Conservation (phyloP, 2,888 invertebrate species). For the Theristus sp. region DNA sequence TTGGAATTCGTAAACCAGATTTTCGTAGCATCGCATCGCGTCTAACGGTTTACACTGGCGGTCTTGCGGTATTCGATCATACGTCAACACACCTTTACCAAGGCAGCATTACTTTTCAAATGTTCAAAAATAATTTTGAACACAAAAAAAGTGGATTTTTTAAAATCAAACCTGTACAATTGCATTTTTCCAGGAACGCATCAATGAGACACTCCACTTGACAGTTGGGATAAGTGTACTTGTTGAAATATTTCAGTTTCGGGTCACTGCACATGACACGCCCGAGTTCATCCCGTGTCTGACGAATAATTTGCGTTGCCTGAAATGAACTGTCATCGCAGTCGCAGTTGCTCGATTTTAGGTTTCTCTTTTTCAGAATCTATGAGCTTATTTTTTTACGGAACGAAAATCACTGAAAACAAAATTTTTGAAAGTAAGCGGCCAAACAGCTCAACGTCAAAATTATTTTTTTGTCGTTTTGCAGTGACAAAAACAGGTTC, state of each 20-base stretch:
- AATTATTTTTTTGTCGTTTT: no score
- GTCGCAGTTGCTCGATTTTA: no score
- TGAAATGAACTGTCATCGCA: no score
- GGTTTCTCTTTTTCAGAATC: no score
- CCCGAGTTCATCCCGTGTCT: neutral
- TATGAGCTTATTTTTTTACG: no score
- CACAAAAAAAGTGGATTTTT: no score
- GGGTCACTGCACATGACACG: neutral
- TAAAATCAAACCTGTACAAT: neutral
- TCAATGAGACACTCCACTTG: neutral
- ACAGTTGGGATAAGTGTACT: neutral
- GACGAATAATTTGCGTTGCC: neutral
- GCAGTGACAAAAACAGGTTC: no score
- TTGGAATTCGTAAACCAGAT: neutral
- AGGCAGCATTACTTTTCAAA: no score
- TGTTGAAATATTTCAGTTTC: neutral
- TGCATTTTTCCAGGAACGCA: neutral
- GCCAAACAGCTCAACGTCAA: no score
- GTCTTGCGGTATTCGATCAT: neutral
- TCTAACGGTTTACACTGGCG: neutral
- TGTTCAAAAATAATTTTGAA: neutral
- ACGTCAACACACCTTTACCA: neutral
- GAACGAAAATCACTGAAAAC: no score
- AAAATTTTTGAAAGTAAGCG: no score
- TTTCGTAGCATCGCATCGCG: neutral